Evolutionary conservation across 1,140 invertebrate species (phyloP), one percentile per base, ranked within the genome.

Genomic region (Acromyrmex echinatior): DNA sequence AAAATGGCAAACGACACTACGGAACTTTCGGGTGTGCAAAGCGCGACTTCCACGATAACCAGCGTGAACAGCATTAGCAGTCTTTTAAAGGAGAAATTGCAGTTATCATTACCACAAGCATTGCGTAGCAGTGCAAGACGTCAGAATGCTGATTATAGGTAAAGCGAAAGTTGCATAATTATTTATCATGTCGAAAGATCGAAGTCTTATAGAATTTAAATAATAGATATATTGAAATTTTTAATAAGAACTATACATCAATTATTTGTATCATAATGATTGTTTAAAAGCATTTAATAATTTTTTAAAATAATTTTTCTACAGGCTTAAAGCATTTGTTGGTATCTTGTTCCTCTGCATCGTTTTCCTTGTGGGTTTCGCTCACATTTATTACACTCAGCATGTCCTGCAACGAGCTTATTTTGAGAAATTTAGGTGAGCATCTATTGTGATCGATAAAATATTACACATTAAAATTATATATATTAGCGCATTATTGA

Each of bases 21-120:
- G 86, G 95, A 95, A 82, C 90, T 94, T 25, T 92, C 94, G 3
- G 87, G 87, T 1, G 93, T 90, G 4, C 95, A 95, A 56, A 96
- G 95, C 78, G 96, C 97, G 0, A 96, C 96, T 70, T 97, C 97
- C 84, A 98, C 98, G 5, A 97, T 98, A 88, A 98, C 97, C 0
- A 98, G 97, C 77, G 96, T 98, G 62, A 98, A 98, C 92, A 98
- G 97, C 1, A 96, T 98, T 63, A 97, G 97, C 63, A 98, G 97
- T 94, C 94, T 98, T 62, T 95, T 98, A 1, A 97, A 97, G 88
- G 98, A 98, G 92, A 98, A 98, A 96, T 95, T 98, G 70, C 97
- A 98, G 94, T 96, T 98, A 60, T 94, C 95, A 0, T 93, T 95
- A 88, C 95, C 95, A 0, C 94, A 95, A 51, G 95, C 94, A 12